These are phyloP conservation scores for Dryomyza anilis DNA, from an alignment of 2,888 invertebrate species.

Conservation along the genomic window DNA sequence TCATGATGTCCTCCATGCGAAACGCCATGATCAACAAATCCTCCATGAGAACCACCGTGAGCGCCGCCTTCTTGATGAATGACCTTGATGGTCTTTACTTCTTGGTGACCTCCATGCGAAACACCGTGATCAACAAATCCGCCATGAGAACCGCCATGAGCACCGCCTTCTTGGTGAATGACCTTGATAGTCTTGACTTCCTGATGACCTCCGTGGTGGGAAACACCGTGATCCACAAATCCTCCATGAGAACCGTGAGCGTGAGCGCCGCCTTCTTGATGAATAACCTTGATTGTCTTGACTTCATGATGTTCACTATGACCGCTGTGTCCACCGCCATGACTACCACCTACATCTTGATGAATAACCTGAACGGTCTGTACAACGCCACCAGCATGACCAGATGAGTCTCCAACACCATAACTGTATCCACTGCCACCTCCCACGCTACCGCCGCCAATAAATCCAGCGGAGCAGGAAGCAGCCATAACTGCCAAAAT, in stretches of 20 bases:
- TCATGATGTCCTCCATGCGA: not conserved
- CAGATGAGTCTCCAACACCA: slow-evolving; percentile 18
- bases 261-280: slow-evolving; percentile 31
- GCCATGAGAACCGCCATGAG: not conserved
- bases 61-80: slow-evolving; percentile 33
- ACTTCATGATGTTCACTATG: slow-evolving; percentile 6
- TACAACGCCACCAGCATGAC: slow-evolving; percentile 4
- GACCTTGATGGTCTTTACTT: slow-evolving; percentile 41
- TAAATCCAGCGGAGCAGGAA: slow-evolving; percentile 3
- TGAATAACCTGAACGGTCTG: not conserved
- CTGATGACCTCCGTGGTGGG: slow-evolving; percentile 16
- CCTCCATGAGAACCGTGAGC: not conserved
- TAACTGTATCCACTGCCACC: not conserved
- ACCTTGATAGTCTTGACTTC: slow-evolving; percentile 41
- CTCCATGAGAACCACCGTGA: not conserved
- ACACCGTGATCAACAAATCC: no score
- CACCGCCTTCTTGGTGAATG: slow-evolving; percentile 32
- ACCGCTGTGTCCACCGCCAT: slow-evolving; percentile 4
- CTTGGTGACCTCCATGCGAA: slow-evolving; percentile 25
- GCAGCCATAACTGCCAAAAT: slow-evolving; percentile 14
- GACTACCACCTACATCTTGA: not conserved
- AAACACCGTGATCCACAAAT: not conserved
- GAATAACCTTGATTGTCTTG: slow-evolving; percentile 21
- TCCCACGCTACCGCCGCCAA: slow-evolving; percentile 6
- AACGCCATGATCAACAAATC: not conserved